These are phyloP conservation scores for Nasonia longicornis DNA, from an alignment of 1,140 invertebrate genomes.

Conservation along the genomic window DNA sequence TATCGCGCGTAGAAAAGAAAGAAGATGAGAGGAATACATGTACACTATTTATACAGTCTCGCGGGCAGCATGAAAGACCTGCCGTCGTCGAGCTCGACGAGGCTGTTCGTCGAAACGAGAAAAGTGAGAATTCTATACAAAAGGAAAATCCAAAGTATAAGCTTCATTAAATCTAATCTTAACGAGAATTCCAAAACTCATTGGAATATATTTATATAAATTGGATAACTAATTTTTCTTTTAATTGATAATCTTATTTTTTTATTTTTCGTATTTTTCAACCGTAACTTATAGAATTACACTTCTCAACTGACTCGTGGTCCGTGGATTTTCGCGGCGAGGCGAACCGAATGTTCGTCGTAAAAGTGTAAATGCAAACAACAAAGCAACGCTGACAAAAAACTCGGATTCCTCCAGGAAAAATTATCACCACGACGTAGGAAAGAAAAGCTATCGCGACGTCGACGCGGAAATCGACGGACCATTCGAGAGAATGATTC, in stretches of 20 bases:
- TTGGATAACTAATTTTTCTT: constrained; percentile 5
- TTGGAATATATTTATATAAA: constrained; percentile 13
- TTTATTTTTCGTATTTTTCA: constrained; percentile 16
- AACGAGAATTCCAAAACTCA: constrained; percentile 5
- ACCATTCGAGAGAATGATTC: not conserved
- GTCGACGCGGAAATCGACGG: not conserved
- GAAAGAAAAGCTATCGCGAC: constrained; percentile 17
- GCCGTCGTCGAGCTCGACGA: constrained; percentile 13
- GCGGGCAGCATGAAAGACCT: constrained; percentile 16
- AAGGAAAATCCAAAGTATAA: not conserved
- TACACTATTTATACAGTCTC: constrained; percentile 14
- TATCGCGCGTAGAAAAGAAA: constrained; percentile 17
- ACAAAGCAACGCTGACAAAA: not conserved
- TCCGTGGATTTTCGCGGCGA: constrained; percentile 11
- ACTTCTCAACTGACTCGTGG: not conserved
- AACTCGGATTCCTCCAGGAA: not conserved
- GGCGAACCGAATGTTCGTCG: not conserved
- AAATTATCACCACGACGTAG: not conserved
- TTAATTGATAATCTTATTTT: not conserved
- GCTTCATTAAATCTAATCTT: constrained; percentile 25
- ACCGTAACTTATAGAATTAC: constrained; percentile 16
- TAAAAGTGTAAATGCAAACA: constrained; percentile 30
- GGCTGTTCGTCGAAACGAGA: not conserved
- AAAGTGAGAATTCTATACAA: not conserved
- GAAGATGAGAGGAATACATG: constrained; percentile 1